Conservation (phyloP, 2,888 invertebrate species). For the Diogma glabrata region DNA sequence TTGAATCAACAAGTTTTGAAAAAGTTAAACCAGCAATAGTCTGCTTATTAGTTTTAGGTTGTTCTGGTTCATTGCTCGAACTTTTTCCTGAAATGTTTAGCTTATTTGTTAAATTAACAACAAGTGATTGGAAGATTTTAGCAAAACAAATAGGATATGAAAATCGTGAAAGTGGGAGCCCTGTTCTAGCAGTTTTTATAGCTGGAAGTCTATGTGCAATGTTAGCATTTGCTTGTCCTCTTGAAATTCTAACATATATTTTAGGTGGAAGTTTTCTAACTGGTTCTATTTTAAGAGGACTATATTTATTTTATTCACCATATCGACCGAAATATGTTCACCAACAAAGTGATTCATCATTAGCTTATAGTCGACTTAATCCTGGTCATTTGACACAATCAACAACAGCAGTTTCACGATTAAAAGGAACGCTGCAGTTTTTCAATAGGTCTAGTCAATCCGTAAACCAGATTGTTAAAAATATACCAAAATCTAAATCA, state of each 20-base stretch:
- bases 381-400: background rate
- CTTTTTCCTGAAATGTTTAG: constrained; percentile 41
- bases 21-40: constrained; percentile 44
- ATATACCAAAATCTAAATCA: constrained; percentile 21
- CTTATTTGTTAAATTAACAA: constrained; percentile 41
- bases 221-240: constrained; percentile 44
- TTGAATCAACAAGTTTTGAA: constrained; percentile 42
- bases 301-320: constrained; percentile 34
- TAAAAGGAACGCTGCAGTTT: constrained; percentile 4
- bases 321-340: constrained; percentile 34
- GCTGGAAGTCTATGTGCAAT: constrained; percentile 44
- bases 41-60: constrained; percentile 40
- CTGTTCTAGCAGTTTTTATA: constrained; percentile 43
- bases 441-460: background rate
- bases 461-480: background rate
- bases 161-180: constrained; percentile 42
- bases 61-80: constrained; percentile 42
- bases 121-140: constrained; percentile 43
- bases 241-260: constrained; percentile 40
- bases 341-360: constrained; percentile 31
- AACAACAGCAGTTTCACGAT: background rate
- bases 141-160: constrained; percentile 42
- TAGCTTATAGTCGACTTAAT: constrained; percentile 32
- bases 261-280: constrained; percentile 34
- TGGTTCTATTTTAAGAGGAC: constrained; percentile 29